Conservation (phyloP, 1,140 invertebrate species). For the Rhynchophorus ferrugineus region DNA sequence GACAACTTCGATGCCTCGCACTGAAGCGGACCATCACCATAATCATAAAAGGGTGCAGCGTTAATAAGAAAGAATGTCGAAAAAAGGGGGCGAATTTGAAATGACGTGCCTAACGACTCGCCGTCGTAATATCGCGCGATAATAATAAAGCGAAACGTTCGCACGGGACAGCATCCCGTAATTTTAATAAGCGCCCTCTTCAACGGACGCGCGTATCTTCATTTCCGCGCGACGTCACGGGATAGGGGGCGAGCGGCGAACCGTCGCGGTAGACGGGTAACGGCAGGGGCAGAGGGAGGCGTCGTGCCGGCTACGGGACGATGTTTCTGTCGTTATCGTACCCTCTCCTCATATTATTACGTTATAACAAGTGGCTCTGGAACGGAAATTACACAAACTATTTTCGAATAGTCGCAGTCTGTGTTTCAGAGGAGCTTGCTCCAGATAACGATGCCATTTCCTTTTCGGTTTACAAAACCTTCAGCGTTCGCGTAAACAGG, state of each 20-base stretch:
- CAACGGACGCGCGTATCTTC: not conserved
- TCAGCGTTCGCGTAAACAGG: conserved; percentile 13
- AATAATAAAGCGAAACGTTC: too few species aligned
- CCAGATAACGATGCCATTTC: conserved; percentile 32
- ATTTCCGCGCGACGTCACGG: not conserved
- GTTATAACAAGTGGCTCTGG: conserved; percentile 38
- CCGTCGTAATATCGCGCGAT: too few species aligned
- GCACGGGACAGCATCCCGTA: not conserved
- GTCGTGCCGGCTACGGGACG: not conserved
- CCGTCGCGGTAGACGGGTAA: not conserved
- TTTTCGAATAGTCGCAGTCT: conserved; percentile 38
- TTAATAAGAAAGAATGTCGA: not conserved
- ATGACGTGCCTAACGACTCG: too few species aligned
- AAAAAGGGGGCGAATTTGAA: conserved; percentile 17
- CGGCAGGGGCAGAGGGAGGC: not conserved
- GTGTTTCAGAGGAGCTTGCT: conserved; percentile 35
- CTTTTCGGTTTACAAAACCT: conserved; percentile 31
- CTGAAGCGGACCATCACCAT: too few species aligned
- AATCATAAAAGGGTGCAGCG: too few species aligned
- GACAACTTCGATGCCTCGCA: too few species aligned
- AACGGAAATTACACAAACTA: conserved; percentile 40
- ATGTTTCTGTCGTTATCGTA: conserved; percentile 14
- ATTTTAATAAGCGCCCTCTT: not conserved
- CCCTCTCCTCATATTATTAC: conserved; percentile 35
- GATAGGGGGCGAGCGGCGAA: not conserved